phyloP scores from a whole-genome alignment of 2,888 invertebrate genomes.

The Synanthedon vespiformis region DNA sequence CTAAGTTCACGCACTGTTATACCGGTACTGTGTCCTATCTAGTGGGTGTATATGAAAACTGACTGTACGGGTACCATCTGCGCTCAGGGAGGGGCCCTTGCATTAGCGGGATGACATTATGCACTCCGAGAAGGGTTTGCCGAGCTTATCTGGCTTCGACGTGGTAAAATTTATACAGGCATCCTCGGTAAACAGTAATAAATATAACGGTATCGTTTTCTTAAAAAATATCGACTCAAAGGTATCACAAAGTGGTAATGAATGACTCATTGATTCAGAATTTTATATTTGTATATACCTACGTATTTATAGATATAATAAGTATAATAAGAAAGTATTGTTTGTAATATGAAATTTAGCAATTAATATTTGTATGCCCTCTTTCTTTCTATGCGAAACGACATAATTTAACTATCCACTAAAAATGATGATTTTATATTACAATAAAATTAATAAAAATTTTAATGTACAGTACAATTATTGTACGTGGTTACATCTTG shows the following conservation, averaged over 20 bases:
- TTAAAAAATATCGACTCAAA: constrained; percentile 2
- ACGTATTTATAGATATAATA: too few species aligned
- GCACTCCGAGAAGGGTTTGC: constrained; percentile 60
- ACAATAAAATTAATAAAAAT: not conserved
- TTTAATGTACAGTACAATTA: not conserved
- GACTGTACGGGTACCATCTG: constrained; percentile 61
- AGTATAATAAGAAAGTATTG: too few species aligned
- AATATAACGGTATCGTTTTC: not conserved
- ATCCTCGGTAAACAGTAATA: constrained; percentile 29
- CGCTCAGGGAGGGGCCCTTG: constrained; percentile 51
- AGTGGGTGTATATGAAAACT: constrained; percentile 41
- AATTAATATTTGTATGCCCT: too few species aligned
- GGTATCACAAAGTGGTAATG: not conserved
- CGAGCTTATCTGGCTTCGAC: constrained; percentile 47
- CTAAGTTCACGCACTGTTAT: not conserved
- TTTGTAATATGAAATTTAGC: too few species aligned
- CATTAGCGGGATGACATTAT: constrained; percentile 68
- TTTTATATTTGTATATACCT: too few species aligned
- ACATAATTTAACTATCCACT: too few species aligned
- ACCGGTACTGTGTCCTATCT: not conserved
- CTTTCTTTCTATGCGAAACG: too few species aligned
- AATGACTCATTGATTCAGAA: too few species aligned
- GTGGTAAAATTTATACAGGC: constrained; percentile 40
- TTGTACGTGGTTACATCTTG: constrained; percentile 37
- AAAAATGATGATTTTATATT: too few species aligned